Conservation (phyloP, 2,888 invertebrate species). For the Lasioglossum malachurum region DNA sequence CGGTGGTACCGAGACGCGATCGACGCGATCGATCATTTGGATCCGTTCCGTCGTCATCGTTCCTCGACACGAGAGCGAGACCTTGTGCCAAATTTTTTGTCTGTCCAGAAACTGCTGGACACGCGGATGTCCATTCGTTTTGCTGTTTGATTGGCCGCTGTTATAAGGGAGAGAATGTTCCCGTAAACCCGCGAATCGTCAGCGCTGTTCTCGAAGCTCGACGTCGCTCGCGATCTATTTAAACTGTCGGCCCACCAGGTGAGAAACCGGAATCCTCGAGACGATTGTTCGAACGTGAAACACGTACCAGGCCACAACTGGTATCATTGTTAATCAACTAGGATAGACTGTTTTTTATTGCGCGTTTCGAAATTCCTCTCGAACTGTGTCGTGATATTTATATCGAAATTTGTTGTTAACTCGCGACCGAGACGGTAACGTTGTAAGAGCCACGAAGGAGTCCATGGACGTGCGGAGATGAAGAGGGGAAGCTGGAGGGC, state of each 20-base stretch:
- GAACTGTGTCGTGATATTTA: constrained; percentile 41
- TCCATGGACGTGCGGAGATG: not conserved
- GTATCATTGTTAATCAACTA: constrained; percentile 27
- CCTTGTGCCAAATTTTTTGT: constrained; percentile 56
- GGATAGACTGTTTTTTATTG: constrained; percentile 38
- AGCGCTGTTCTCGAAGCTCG: constrained; percentile 18
- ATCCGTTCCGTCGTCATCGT: not conserved
- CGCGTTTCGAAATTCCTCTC: constrained; percentile 38
- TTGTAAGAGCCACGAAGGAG: constrained; percentile 10
- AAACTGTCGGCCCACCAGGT: constrained; percentile 48
- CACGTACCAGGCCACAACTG: not conserved
- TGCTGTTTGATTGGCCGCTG: not conserved
- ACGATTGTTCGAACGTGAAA: constrained; percentile 15
- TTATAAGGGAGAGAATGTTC: not conserved
- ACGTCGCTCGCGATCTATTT: constrained; percentile 22
- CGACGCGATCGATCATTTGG: not conserved
- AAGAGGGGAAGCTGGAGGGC: not conserved
- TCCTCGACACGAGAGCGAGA: not conserved
- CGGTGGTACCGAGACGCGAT: not conserved
- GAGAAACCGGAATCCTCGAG: not conserved
- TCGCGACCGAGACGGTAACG: constrained; percentile 9
- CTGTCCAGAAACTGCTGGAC: constrained; percentile 29
- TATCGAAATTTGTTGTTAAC: constrained; percentile 49
- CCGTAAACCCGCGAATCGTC: constrained; percentile 12
- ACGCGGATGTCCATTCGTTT: constrained; percentile 19